Conservation (phyloP, 2,797 vertebrate genomes). For the Hyperoplus lanceolatus region DNA sequence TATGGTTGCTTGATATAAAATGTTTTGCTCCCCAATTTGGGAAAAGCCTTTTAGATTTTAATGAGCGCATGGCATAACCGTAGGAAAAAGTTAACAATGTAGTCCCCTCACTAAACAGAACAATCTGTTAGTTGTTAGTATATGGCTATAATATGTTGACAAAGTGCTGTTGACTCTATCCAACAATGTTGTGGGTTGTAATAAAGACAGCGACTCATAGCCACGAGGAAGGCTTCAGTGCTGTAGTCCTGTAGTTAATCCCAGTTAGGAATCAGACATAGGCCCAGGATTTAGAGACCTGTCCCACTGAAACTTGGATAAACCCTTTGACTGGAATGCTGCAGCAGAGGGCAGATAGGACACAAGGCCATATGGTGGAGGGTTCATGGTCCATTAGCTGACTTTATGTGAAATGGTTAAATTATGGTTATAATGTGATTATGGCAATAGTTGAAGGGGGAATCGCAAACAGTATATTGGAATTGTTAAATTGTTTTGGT, state of each 20-base stretch:
- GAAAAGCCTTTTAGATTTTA: slow-evolving; percentile 29
- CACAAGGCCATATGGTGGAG: slow-evolving; percentile 39
- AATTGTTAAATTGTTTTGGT: background rate
- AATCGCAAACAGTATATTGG: background rate
- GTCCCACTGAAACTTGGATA: slow-evolving; percentile 61
- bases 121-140: slow-evolving; percentile 10
- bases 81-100: slow-evolving; percentile 15
- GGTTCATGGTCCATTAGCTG: background rate
- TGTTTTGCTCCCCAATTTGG: slow-evolving; percentile 21
- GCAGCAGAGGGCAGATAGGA: slow-evolving; percentile 47
- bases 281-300: slow-evolving; percentile 32
- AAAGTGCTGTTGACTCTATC: slow-evolving; percentile 17
- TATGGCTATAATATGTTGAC: slow-evolving; percentile 3
- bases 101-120: slow-evolving; percentile 17
- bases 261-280: slow-evolving; percentile 64
- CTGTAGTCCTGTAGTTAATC: slow-evolving; percentile 59
- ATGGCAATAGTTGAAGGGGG: background rate
- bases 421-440: background rate
- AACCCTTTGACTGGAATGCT: slow-evolving; percentile 61
- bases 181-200: slow-evolving; percentile 26
- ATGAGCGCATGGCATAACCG: slow-evolving; percentile 49
- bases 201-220: slow-evolving; percentile 16
- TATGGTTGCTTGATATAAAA: background rate
- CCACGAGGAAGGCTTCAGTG: slow-evolving; percentile 34
- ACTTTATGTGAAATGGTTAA: slow-evolving; percentile 2